A percentile compares a stretch with the other conserved stretches of the same genome.
These are phyloP conservation scores for Cerceris rybyensis DNA, from an alignment of 2,888 invertebrate species.

Conservation along the genomic window DNA sequence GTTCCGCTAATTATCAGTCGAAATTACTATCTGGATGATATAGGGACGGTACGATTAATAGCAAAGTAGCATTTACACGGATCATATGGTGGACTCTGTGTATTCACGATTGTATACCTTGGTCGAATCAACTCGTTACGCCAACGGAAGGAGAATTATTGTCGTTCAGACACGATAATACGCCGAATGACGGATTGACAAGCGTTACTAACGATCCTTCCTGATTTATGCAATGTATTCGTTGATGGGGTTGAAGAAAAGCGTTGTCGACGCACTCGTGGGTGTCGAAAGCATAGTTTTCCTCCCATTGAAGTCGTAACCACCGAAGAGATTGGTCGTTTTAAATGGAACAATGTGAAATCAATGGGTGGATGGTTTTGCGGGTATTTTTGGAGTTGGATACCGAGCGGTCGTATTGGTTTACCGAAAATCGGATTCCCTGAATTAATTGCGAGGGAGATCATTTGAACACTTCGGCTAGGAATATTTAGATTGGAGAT, in stretches of 20 bases:
- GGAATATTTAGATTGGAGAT: too few relatives aligned
- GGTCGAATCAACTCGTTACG: conserved; percentile 13
- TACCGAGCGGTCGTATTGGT: not conserved
- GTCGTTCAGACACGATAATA: conserved; percentile 51
- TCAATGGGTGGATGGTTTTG: conserved; percentile 37
- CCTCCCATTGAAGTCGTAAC: not conserved
- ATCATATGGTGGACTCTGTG: not conserved
- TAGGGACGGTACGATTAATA: conserved; percentile 45
- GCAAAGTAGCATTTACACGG: conserved; percentile 22
- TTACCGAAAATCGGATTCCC: too few relatives aligned
- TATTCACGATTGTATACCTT: too few relatives aligned
- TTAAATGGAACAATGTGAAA: conserved; percentile 45
- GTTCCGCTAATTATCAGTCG: conserved; percentile 47
- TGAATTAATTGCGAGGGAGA: too few relatives aligned
- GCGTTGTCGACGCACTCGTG: conserved; percentile 35
- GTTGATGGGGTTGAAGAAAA: conserved; percentile 36
- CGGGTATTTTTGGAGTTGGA: conserved; percentile 4
- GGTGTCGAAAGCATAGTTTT: conserved; percentile 4
- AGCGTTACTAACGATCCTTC: conserved; percentile 27
- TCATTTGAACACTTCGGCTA: too few relatives aligned
- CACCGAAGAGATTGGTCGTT: conserved; percentile 17
- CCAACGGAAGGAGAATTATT: conserved; percentile 50
- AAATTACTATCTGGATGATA: conserved; percentile 46
- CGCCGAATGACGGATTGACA: conserved; percentile 58
- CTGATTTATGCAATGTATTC: conserved; percentile 47